Base-by-base conservation (phyloP, 2,888 invertebrate genomes). In the Tuta absoluta region DNA sequence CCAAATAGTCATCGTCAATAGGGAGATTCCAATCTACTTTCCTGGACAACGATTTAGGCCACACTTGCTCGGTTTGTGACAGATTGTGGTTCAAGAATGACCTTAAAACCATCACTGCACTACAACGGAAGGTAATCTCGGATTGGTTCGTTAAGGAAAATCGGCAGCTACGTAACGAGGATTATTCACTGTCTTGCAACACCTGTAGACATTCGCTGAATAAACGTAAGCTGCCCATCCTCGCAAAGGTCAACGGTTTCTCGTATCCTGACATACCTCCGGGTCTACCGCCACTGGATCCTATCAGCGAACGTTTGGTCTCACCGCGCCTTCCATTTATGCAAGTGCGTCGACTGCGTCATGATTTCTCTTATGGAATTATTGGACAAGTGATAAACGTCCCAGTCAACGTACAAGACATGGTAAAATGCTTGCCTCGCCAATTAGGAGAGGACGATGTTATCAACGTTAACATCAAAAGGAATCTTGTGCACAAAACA, bases 301-400 rank as follows among this genome's bases (percentile, higher is more conserved):
- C 72, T 0, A 74, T 82, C 33, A 74, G 70, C 72, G 76, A 78
- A 78, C 71, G 79, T 68, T 74, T 82, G 14, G 72, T 81, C 0
- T 79, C 80, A 17, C 80, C 79, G 28, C 71, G 75, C 33, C 68
- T 81, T 12, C 79, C 78, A 68, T 81, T 81, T 58, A 80, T 77
- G 78, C 79, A 82, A 75, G 72, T 82, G 66, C 75, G 80, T 68
- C 69, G 78, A 48, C 72, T 81, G 71, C 74, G 78, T 0, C 73
- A 80, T 74, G 76, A 79, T 57, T 68, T 67, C 63, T 69, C 70
- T 70, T 77, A 76, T 72, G 81, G 80, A 69, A 83, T 84, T 17
- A 65, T 74, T 28, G 82, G 79, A 0, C 82, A 85, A 78, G 74
- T 83, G 63, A 85, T 85, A 12, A 85, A 84, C 69, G 79, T 84